Evolutionary conservation across 2,888 invertebrate species (phyloP).

Genomic region (Selenia dentaria): DNA sequence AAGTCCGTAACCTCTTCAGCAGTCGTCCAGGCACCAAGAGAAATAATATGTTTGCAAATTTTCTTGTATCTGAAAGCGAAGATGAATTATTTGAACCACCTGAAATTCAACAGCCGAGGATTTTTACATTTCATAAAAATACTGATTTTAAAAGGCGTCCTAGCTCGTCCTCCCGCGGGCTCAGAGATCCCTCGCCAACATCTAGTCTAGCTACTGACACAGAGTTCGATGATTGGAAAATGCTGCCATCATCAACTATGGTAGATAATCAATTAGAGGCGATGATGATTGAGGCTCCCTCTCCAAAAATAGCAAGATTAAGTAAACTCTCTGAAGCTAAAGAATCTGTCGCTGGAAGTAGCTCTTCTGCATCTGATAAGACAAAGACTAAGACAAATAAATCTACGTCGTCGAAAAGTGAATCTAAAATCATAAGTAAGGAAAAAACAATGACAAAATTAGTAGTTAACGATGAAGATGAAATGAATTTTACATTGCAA

Average conservation of each 20-base stretch:
- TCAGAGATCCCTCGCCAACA: slow-evolving; percentile 49
- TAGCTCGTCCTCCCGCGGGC: slow-evolving; percentile 35
- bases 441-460: slow-evolving; percentile 10
- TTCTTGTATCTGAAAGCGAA: slow-evolving; percentile 68
- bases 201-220: slow-evolving; percentile 62
- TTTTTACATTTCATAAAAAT: slow-evolving; percentile 57
- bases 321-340: slow-evolving; percentile 54
- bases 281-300: slow-evolving; percentile 35
- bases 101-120: slow-evolving; percentile 61
- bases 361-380: slow-evolving; percentile 32
- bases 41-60: slow-evolving; percentile 68
- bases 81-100: slow-evolving; percentile 53
- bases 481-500: slow-evolving; percentile 26
- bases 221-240: slow-evolving; percentile 71
- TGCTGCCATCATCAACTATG: slow-evolving; percentile 76
- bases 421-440: slow-evolving; percentile 32
- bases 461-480: slow-evolving; percentile 18
- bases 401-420: slow-evolving; percentile 38
- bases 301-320: slow-evolving; percentile 54
- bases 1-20: slow-evolving; percentile 61
- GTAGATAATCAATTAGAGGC: slow-evolving; percentile 62
- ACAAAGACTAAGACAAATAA: slow-evolving; percentile 43
- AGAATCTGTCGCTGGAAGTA: slow-evolving; percentile 37
- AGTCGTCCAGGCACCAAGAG: slow-evolving; percentile 48
- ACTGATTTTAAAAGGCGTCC: slow-evolving; percentile 33